Conservation (phyloP, 2,888 invertebrate genomes). For the Pterostichus niger region DNA sequence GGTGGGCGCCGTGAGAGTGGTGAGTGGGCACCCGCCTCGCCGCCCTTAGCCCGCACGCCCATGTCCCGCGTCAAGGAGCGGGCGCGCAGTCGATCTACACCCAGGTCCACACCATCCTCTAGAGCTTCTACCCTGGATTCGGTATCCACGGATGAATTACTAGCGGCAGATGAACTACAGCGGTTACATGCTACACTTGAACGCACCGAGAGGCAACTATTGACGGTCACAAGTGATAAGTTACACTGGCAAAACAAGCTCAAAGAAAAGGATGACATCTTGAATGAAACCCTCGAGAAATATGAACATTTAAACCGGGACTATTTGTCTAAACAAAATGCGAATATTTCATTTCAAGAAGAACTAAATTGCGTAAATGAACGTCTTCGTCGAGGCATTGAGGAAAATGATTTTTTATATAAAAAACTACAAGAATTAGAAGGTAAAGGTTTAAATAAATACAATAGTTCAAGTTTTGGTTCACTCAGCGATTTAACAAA, state of each 20-base stretch:
- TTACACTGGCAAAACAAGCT: conserved; percentile 79
- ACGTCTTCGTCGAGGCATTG: conserved; percentile 83
- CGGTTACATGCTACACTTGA: conserved; percentile 89
- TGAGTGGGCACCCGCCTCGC: conserved; percentile 90
- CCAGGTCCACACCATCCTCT: conserved; percentile 80
- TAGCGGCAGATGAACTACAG: conserved; percentile 81
- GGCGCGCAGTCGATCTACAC: conserved; percentile 80
- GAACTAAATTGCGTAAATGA: conserved; percentile 85
- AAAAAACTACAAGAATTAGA: conserved; percentile 86
- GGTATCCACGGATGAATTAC: conserved; percentile 81
- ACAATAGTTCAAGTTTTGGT: conserved; percentile 82
- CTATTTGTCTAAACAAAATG: conserved; percentile 79
- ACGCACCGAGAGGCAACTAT: conserved; percentile 75
- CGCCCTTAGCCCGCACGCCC: conserved; percentile 82
- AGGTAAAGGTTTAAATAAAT: conserved; percentile 76
- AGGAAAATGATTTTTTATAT: conserved; percentile 88
- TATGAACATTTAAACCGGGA: conserved; percentile 84
- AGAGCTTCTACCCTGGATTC: conserved; percentile 83
- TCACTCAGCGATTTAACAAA: conserved; percentile 90
- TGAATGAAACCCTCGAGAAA: conserved; percentile 84
- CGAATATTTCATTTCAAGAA: conserved; percentile 83
- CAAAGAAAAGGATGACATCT: conserved; percentile 83
- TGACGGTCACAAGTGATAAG: not conserved
- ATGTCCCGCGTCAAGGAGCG: conserved; percentile 83
- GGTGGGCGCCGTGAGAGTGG: conserved; percentile 86